Conservation (phyloP, 2,113 vertebrate species). For the Connochaetes taurinus region DNA sequence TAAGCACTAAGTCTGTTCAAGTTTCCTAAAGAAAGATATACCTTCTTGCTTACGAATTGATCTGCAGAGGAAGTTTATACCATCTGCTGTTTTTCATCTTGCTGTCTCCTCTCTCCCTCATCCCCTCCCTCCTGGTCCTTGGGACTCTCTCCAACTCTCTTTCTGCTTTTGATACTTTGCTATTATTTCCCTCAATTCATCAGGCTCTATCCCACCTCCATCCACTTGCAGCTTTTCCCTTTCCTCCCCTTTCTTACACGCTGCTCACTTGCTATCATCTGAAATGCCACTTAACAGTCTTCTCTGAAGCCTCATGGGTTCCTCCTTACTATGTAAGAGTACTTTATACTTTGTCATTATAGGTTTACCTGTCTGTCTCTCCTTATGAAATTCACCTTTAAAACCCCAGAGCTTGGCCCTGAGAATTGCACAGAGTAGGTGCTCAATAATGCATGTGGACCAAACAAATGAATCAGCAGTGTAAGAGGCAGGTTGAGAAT, state of each 20-base stretch:
- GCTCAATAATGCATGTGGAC: neutral
- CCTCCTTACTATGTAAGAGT: neutral
- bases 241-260: neutral
- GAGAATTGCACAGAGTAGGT: neutral
- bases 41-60: neutral
- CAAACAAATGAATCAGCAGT: neutral
- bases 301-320: neutral
- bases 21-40: neutral
- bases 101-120: neutral
- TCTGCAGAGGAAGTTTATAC: neutral
- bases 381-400: neutral
- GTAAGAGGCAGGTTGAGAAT: neutral
- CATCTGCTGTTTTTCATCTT: neutral
- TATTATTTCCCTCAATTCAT: neutral
- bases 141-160: neutral
- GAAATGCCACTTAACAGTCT: neutral
- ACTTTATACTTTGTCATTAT: neutral
- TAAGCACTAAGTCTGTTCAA: conserved; percentile 7
- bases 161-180: neutral
- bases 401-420: neutral
- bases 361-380: neutral
- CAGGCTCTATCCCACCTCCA: neutral
- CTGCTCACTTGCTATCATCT: neutral
- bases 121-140: neutral
- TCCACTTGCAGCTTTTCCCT: fast-evolving